Conservation (phyloP, 2,797 vertebrate genomes). For the Tympanoctomys barrerae region DNA sequence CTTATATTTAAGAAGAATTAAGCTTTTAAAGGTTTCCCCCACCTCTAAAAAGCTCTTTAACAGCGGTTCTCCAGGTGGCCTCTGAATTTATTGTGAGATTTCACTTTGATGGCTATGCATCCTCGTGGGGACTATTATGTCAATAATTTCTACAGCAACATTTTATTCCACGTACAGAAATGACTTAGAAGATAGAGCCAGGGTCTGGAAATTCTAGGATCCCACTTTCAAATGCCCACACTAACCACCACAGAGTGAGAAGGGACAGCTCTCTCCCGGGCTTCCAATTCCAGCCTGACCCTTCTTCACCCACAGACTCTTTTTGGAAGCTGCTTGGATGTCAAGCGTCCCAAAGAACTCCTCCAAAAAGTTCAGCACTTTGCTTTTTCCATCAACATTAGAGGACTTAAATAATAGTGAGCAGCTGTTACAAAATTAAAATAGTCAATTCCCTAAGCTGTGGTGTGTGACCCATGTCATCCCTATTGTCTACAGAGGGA, state of each 20-base stretch:
- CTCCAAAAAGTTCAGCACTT: slow-evolving; percentile 48
- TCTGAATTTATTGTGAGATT: slow-evolving; percentile 89
- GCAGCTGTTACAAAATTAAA: slow-evolving; percentile 35
- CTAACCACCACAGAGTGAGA: slow-evolving; percentile 78
- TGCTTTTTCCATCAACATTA: slow-evolving; percentile 18
- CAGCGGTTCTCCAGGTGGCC: slow-evolving; percentile 88
- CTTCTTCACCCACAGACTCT: slow-evolving; percentile 28
- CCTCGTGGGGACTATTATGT: slow-evolving; percentile 88
- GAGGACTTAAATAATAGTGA: slow-evolving; percentile 73
- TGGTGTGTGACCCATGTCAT: not conserved
- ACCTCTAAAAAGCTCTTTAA: slow-evolving; percentile 85
- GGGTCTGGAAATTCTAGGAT: slow-evolving; percentile 85
- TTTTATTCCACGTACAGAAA: slow-evolving; percentile 90
- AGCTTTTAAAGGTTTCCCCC: slow-evolving; percentile 85
- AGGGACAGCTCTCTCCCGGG: slow-evolving; percentile 70
- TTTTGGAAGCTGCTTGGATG: slow-evolving; percentile 76
- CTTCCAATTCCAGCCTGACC: slow-evolving; percentile 22
- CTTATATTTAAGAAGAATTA: slow-evolving; percentile 88
- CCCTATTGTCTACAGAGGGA: slow-evolving; percentile 45
- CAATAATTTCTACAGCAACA: slow-evolving; percentile 90
- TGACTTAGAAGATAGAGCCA: slow-evolving; percentile 87
- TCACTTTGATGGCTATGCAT: slow-evolving; percentile 87
- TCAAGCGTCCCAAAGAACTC: slow-evolving; percentile 21
- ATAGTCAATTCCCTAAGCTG: not conserved
- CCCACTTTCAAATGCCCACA: slow-evolving; percentile 83